Evolutionary conservation across 2,797 vertebrate genomes (phyloP).

Genomic region (Typhlichthys eigenmanni): DNA sequence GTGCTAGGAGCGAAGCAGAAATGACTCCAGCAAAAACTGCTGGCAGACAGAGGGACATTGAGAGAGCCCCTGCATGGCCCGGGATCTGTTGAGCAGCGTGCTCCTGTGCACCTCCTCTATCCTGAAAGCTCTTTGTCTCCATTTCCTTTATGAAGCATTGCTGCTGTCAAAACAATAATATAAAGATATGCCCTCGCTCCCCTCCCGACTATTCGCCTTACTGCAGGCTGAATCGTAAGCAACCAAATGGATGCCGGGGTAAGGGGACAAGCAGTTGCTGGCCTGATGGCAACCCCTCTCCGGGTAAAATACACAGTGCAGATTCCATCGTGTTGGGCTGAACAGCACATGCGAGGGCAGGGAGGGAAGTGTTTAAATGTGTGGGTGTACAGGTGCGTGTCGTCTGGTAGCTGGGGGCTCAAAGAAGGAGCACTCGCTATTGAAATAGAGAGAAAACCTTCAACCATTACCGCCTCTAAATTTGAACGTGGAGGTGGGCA

Average conservation of each 20-base stretch:
- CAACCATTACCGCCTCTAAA: not conserved
- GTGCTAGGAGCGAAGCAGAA: constrained; percentile 30
- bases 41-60: constrained; percentile 3
- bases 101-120: constrained; percentile 11
- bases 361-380: constrained; percentile 17
- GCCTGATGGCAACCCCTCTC: constrained; percentile 46
- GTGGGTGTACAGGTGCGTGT: not conserved
- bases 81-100: not conserved
- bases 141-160: constrained; percentile 20
- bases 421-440: not conserved
- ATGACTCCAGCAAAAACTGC: constrained; percentile 21
- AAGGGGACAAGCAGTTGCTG: constrained; percentile 54
- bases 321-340: constrained; percentile 34
- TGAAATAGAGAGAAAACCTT: too few species aligned
- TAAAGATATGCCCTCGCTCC: constrained; percentile 49
- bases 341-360: constrained; percentile 30
- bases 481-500: constrained; percentile 20
- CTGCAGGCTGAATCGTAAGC: constrained; percentile 49
- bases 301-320: constrained; percentile 59
- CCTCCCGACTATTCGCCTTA: constrained; percentile 34
- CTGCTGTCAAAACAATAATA: constrained; percentile 24
- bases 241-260: constrained; percentile 35
- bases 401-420: not conserved
- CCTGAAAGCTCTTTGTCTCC: constrained; percentile 20
- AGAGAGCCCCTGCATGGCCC: constrained; percentile 5